A percentile compares a stretch with the other conserved stretches of the same genome.
phyloP scores from a whole-genome alignment of 2,113 vertebrate genomes.

The Chaetops frenatus region DNA sequence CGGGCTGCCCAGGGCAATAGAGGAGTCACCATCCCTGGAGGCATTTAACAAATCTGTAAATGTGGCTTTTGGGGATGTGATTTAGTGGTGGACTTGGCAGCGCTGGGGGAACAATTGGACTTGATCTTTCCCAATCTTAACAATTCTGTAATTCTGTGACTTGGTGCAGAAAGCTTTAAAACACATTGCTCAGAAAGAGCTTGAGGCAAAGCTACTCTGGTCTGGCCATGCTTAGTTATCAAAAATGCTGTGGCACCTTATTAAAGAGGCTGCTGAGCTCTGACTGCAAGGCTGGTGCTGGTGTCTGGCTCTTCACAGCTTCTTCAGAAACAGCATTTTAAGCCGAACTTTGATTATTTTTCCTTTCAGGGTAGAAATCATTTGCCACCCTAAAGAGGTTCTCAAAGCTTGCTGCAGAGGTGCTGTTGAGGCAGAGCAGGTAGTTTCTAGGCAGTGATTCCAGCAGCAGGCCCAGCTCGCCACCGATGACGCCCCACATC shows the following conservation, averaged over 20 bases:
- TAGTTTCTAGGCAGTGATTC: not conserved
- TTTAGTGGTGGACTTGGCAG: not conserved
- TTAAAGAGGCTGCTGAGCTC: not conserved
- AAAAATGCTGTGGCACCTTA: not conserved
- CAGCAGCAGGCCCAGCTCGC: not conserved
- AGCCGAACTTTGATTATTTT: not conserved
- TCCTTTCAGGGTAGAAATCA: not conserved
- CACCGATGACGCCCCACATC: fast-evolving
- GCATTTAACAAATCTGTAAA: fast-evolving
- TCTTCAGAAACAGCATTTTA: not conserved
- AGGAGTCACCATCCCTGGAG: not conserved
- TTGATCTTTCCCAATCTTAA: not conserved
- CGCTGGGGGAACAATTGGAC: not conserved
- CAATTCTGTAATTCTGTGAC: not conserved
- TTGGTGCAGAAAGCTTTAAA: not conserved
- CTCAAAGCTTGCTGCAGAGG: not conserved
- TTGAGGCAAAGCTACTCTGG: not conserved
- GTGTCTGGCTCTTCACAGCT: not conserved
- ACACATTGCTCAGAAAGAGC: not conserved
- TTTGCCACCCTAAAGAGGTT: not conserved
- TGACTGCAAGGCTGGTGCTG: fast-evolving
- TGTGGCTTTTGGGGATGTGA: not conserved
- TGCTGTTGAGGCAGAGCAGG: not conserved
- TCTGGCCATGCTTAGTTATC: not conserved
- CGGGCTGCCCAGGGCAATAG: not conserved